These are phyloP conservation scores for Cryptotis parvus DNA, from an alignment of 2,113 vertebrate species.

Conservation along the genomic window DNA sequence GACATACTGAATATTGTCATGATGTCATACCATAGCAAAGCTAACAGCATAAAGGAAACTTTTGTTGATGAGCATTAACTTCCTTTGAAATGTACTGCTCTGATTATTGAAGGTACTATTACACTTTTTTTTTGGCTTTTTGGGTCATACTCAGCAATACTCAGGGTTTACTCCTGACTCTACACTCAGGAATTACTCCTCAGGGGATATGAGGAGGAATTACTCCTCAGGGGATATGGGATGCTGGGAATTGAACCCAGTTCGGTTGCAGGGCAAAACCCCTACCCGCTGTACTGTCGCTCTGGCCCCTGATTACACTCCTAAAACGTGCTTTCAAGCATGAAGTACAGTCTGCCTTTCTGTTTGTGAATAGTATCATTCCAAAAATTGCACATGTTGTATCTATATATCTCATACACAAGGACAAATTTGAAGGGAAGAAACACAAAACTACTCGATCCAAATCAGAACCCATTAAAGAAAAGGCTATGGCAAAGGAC, in stretches of 20 bases:
- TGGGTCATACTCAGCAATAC: too few species aligned
- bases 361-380: constrained; percentile 24
- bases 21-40: background rate
- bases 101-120: constrained; percentile 44
- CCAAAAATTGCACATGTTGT: background rate
- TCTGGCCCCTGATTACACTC: background rate
- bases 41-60: background rate
- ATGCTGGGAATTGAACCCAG: too few species aligned
- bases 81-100: background rate
- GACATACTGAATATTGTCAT: constrained; percentile 49
- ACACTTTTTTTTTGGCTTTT: too few species aligned
- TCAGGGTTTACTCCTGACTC: too few species aligned
- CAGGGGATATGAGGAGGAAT: too few species aligned
- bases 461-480: constrained; percentile 75
- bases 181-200: too few species aligned
- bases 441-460: constrained; percentile 38
- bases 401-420: constrained; percentile 32
- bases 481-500: constrained; percentile 66
- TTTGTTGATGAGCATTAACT: constrained; percentile 7
- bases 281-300: too few species aligned
- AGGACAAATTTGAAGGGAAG: constrained; percentile 69
- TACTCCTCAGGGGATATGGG: too few species aligned
- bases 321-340: constrained; percentile 12
- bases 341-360: background rate
- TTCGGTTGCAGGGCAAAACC: too few species aligned